Evolutionary conservation across 2,113 vertebrate species (phyloP).

Genomic region (Machaerirhynchus nigripectus): DNA sequence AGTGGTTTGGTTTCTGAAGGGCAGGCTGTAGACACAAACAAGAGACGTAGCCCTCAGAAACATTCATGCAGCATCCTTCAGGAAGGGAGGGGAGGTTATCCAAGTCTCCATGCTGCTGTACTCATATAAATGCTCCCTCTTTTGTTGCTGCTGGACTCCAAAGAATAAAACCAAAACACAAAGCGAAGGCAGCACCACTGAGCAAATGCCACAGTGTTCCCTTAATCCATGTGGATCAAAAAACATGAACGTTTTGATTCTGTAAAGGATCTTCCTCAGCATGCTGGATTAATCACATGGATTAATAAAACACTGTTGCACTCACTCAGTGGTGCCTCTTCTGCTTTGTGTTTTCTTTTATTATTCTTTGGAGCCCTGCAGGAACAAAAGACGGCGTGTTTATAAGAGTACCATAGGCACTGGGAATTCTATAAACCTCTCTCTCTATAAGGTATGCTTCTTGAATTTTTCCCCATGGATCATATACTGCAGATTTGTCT

Average conservation of each 20-base stretch:
- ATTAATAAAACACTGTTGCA: slow-evolving; percentile 74
- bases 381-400: slow-evolving; percentile 62
- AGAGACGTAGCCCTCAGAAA: slow-evolving; percentile 51
- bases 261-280: slow-evolving; percentile 74
- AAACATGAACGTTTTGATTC: slow-evolving; percentile 65
- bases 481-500: background rate
- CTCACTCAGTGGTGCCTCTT: slow-evolving; percentile 62
- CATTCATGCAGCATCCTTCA: slow-evolving; percentile 50
- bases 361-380: slow-evolving; percentile 50
- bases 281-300: slow-evolving; percentile 78
- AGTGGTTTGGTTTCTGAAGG: slow-evolving; percentile 33
- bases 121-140: slow-evolving; percentile 65
- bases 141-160: slow-evolving; percentile 67
- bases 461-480: slow-evolving; percentile 13
- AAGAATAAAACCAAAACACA: slow-evolving; percentile 71
- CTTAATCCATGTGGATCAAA: slow-evolving; percentile 76
- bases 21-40: slow-evolving; percentile 52
- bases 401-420: slow-evolving; percentile 38
- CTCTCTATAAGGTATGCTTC: slow-evolving; percentile 20
- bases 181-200: slow-evolving; percentile 64
- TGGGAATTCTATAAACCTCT: slow-evolving; percentile 25
- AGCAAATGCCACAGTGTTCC: slow-evolving; percentile 70
- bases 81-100: slow-evolving; percentile 49
- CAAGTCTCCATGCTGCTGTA: slow-evolving; percentile 50
- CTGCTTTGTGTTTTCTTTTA: slow-evolving; percentile 65